Evolutionary conservation across 2,797 vertebrate species (phyloP).

Genomic region (Mastacembelus armatus): DNA sequence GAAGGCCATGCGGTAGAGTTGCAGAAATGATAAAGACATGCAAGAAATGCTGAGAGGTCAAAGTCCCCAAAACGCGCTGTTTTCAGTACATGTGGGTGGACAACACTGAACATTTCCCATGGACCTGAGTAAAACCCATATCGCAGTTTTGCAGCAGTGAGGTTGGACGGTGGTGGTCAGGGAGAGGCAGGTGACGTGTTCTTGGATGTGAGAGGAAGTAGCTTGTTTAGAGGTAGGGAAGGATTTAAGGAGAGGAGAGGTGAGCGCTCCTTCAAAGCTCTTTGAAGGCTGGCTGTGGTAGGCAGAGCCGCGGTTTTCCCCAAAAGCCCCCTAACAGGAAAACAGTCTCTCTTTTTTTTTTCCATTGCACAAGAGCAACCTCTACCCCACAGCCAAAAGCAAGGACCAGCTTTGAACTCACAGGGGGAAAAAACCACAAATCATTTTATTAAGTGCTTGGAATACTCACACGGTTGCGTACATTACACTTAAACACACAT

Average conservation of each 20-base stretch:
- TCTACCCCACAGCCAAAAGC: conserved; percentile 70
- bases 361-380: conserved; percentile 77
- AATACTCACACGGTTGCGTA: conserved; percentile 56
- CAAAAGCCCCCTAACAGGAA: conserved; percentile 73
- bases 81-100: conserved; percentile 33
- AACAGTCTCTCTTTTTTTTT: conserved; percentile 60
- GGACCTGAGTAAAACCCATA: conserved; percentile 38
- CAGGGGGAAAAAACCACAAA: conserved; percentile 73
- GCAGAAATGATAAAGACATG: conserved; percentile 14
- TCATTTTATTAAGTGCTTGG: conserved; percentile 83
- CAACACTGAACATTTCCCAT: conserved; percentile 60
- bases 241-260: conserved; percentile 64
- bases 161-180: conserved; percentile 27
- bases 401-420: conserved; percentile 78
- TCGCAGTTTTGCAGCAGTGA: conserved; percentile 41
- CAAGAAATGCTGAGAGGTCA: conserved; percentile 24
- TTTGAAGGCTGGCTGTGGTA: conserved; percentile 79
- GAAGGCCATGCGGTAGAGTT: background rate
- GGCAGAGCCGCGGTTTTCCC: conserved; percentile 73
- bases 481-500: conserved; percentile 56
- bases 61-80: conserved; percentile 11
- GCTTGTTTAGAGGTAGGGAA: conserved; percentile 58
- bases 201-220: conserved; percentile 59
- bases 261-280: conserved; percentile 65
- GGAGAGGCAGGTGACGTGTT: conserved; percentile 63